phyloP scores from a whole-genome alignment of 1,140 invertebrate genomes.

The Frieseomelitta varia region DNA sequence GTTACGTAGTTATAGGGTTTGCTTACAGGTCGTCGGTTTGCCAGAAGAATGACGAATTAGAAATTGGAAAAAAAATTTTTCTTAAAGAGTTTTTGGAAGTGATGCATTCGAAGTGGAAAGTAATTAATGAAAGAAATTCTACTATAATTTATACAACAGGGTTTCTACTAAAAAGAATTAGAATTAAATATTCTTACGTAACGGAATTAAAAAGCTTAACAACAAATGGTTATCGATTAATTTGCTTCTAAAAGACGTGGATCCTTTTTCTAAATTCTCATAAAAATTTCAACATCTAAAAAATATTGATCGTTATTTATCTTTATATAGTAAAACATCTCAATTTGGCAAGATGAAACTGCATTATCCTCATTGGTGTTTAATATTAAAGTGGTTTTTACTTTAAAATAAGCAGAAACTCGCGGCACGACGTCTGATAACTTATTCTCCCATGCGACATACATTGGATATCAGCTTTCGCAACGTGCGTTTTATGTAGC shows the following conservation, averaged over 20 bases:
- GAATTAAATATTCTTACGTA: too few relatives aligned
- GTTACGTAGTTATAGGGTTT: neutral
- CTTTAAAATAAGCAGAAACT: conserved; percentile 55
- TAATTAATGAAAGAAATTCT: neutral
- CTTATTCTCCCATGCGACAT: conserved; percentile 15
- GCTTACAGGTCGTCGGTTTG: neutral
- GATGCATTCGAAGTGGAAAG: neutral
- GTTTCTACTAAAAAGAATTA: too few relatives aligned
- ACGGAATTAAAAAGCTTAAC: too few relatives aligned
- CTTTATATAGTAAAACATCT: neutral
- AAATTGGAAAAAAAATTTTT: neutral
- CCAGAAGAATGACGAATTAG: neutral
- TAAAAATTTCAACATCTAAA: too few relatives aligned
- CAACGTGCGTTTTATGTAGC: conserved; percentile 34
- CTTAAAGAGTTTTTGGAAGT: neutral
- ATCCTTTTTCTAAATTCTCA: too few relatives aligned
- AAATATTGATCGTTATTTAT: neutral
- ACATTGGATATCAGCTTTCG: conserved; percentile 46
- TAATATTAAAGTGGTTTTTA: conserved; percentile 52
- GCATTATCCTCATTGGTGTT: conserved; percentile 44
- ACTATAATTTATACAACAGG: neutral
- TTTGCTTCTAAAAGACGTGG: too few relatives aligned
- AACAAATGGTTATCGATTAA: too few relatives aligned
- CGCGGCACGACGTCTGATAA: conserved; percentile 55
- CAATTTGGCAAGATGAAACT: conserved; percentile 37